phyloP scores from a whole-genome alignment of 2,888 invertebrate genomes.

The Drosophila sordidapex region DNA sequence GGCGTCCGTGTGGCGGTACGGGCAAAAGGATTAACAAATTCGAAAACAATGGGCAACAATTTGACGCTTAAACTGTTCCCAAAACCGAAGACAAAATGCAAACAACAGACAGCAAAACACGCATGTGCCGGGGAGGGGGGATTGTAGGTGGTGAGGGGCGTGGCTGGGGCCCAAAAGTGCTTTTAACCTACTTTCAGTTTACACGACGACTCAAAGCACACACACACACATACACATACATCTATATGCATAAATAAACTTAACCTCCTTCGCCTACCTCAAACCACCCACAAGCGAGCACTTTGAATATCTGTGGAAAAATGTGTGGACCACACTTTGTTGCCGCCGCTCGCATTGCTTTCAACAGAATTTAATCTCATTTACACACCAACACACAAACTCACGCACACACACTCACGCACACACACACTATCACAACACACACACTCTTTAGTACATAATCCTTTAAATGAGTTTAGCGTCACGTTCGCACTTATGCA shows the following conservation, averaged over 20 bases:
- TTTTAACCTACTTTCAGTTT: constrained; percentile 77
- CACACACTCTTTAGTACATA: constrained; percentile 65
- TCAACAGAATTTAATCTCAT: constrained; percentile 80
- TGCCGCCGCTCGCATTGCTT: constrained; percentile 61
- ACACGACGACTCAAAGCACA: constrained; percentile 39
- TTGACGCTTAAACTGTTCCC: constrained; percentile 71
- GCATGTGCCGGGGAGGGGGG: background rate
- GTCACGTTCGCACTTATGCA: constrained; percentile 82
- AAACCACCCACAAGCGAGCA: constrained; percentile 20
- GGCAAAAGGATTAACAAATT: constrained; percentile 66
- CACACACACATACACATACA: background rate
- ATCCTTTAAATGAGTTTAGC: constrained; percentile 83
- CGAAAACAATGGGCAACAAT: constrained; percentile 70
- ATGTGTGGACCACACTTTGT: constrained; percentile 67
- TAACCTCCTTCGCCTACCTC: constrained; percentile 23
- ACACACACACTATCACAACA: constrained; percentile 13
- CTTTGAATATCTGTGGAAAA: constrained; percentile 49
- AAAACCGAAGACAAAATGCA: constrained; percentile 74
- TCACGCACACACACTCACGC: constrained; percentile 9
- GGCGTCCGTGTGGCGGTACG: background rate
- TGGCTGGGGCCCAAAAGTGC: constrained; percentile 71
- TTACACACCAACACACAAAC: constrained; percentile 59
- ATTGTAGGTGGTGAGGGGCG: constrained; percentile 22
- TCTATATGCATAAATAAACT: constrained; percentile 77
- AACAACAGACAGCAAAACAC: constrained; percentile 41